These are phyloP conservation scores for Melolontha melolontha DNA, from an alignment of 2,888 invertebrate species.

Conservation along the genomic window DNA sequence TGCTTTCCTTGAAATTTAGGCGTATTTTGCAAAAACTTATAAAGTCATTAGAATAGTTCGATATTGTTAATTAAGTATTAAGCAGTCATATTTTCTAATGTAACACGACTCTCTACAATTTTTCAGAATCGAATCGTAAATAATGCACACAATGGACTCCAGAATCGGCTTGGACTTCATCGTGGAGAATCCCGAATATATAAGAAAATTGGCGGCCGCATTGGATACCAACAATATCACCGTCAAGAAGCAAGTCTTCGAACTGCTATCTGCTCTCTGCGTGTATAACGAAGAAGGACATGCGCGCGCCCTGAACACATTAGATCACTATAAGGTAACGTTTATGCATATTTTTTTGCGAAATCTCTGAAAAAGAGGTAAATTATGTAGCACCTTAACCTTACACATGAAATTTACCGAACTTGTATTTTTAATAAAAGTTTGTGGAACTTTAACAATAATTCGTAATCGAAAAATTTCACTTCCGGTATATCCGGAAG, in stretches of 20 bases:
- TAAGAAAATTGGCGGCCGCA: constrained; percentile 90
- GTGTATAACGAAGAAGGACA: constrained; percentile 94
- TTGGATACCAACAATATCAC: constrained; percentile 90
- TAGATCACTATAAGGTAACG: constrained; percentile 91
- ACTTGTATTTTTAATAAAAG: no score
- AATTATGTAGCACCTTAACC: not conserved
- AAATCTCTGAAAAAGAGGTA: not conserved
- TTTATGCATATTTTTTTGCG: no score
- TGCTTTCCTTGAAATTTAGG: no score
- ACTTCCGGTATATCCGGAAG: no score
- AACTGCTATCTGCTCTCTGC: constrained; percentile 92
- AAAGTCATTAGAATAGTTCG: no score
- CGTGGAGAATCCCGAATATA: constrained; percentile 93
- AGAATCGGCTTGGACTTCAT: constrained; percentile 94
- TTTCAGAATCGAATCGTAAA: constrained; percentile 10
- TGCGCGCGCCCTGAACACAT: constrained; percentile 86
- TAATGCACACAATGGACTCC: constrained; percentile 77
- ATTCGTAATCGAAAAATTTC: no score
- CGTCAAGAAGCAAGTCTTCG: constrained; percentile 97
- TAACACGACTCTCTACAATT: no score
- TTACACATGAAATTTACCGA: no score
- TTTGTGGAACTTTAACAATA: no score
- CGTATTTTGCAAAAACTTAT: no score
- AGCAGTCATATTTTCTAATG: no score
- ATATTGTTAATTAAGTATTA: no score